Evolutionary conservation across 1,140 invertebrate species (phyloP), one percentile per base, ranked within the genome.

Genomic region (Hetaerina americana): DNA sequence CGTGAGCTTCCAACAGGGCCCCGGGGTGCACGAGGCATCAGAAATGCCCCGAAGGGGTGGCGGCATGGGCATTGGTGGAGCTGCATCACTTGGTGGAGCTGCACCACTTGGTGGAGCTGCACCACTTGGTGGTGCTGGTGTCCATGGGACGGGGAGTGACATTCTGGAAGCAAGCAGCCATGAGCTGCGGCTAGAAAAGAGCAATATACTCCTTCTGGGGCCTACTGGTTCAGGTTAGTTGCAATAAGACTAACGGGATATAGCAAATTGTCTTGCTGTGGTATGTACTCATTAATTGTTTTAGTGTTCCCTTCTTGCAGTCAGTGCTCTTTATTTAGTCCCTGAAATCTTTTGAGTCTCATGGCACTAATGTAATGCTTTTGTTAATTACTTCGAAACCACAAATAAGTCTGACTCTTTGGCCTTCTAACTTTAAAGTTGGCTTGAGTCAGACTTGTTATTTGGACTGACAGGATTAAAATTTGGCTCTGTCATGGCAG

Each of bases 151-250:
- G 70, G 89, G 92, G 66, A 92, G 91, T 3, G 93, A 96, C 78
- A 90, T 97, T 71, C 81, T 97, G n/a, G 94, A 97, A 75, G 85
- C 89, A 40, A 88, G 89, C 66, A 88, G 88, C 31, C 90, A 95
- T 81, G 92, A 95, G 75, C 81, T 98, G 26, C 89, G 93, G 76
- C 82, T 99, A 72, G 97, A 99, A 78, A 99, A 99, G 83, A 97
- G 94, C 78, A 99, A 99, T 79, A 97, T 99, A 73, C 84, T 99
- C 15, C 86, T 99, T 75, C 82, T 99, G 1, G 97, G 97, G 22
- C 97, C 97, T 26, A 99, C 97, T 22, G 97, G 97, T 70, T 97
- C 95, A 76, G 96, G 96, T 86, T 76, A 81, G 80, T 77, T 73
- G 29, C 27, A 27, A 70, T 25, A 71, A 27, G 18, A 71, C 12